Base-by-base conservation (phyloP, 2,888 invertebrate genomes). In the Epistrophe eligans region DNA sequence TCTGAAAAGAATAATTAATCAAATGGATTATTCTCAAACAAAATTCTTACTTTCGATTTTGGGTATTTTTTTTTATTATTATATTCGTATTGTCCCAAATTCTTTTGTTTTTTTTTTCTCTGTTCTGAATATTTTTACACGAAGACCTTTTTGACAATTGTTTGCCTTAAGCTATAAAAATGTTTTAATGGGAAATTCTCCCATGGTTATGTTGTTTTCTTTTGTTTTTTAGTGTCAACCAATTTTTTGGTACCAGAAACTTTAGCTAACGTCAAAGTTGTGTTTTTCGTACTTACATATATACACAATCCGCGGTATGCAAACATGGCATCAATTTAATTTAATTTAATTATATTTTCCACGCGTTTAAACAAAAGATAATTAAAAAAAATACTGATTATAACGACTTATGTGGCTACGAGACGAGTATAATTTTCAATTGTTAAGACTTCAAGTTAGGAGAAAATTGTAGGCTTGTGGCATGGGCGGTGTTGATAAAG, bases 351-450 rank as follows among this genome's bases (percentile, higher is more conserved):
- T n/a, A 58, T 32, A 73, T 79, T 84, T 84, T 84, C 80, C 76
- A 80, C 84, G 58, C 84, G 64, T 45, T 76, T 58, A 19, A 60
- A 84, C 76, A 84, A 84, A 72, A 71, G 72, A 62, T 52, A 70
- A 35, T 76, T 40, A 24, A 2, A n/a, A n/a, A 19, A 62, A 40
- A 24, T 62, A 24, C 40, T 43, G 13, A 15, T 24, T 60, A 11
- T 13, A 38, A 7, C 13, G 7, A 57, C 55, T 15, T n/a, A 40
- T 67, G 35, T 19, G 72, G 64, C 15, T 74, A 32, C 7, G 7
- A 32, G 5, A 32, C 7, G 7, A 32, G 5, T 32, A 70, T 79
- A 24, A 24, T 24, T 40, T 64, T 71, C 32, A 64, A 71, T 28
- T 55, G 64, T 43, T 32, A 60, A 72, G 60, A 28, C 58, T 60